A percentile compares a stretch with the other conserved stretches of the same genome.
phyloP scores from a whole-genome alignment of 2,797 vertebrate species.

The Tiaroga cobitis region DNA sequence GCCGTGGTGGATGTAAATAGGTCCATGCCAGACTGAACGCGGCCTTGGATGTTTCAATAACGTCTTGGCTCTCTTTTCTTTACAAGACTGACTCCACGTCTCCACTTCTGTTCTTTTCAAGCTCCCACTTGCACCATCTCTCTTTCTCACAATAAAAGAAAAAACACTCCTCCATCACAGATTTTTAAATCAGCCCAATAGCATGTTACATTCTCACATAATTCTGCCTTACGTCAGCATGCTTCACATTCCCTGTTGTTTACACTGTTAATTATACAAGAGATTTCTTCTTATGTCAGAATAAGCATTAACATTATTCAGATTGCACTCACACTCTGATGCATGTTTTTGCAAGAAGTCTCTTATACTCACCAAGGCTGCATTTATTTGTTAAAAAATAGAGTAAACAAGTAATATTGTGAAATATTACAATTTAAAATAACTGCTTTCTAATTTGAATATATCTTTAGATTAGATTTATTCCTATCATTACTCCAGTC shows the following conservation, averaged over 20 bases:
- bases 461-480: not conserved
- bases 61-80: not conserved
- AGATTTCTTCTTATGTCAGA: not conserved
- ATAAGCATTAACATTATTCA: not conserved
- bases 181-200: not conserved
- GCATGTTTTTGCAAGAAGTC: not conserved
- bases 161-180: not conserved
- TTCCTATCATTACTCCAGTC: not conserved
- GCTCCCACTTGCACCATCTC: not conserved
- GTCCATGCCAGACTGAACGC: not conserved
- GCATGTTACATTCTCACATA: constrained; percentile 20
- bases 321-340: not conserved
- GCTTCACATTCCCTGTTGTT: constrained; percentile 2
- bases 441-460: not conserved
- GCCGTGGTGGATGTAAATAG: not conserved
- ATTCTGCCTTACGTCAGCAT: constrained; percentile 20
- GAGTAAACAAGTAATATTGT: not conserved
- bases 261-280: not conserved
- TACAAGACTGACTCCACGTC: not conserved
- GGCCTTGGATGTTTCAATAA: constrained; percentile 16
- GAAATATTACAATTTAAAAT: not conserved
- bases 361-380: not conserved
- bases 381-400: not conserved
- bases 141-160: not conserved
- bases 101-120: not conserved